Base-by-base conservation (phyloP, 2,888 invertebrate species). In the Bibio marci region DNA sequence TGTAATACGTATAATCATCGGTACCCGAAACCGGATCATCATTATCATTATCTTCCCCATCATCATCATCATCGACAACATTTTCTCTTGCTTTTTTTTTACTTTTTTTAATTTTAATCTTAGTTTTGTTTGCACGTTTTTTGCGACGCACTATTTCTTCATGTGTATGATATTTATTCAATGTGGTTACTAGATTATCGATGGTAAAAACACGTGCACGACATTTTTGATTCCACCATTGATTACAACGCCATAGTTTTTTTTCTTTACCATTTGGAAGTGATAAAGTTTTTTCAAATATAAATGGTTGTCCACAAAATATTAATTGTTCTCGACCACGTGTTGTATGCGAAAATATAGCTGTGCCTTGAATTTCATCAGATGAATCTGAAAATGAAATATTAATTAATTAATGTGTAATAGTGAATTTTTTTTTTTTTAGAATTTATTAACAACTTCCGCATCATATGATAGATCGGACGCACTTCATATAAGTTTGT, bases 221-320 rank as follows among this genome's bases (percentile, higher is more conserved):
- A 43, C 62, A 62, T 46, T 57, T 60, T 41, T 60, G 59, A 44
- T 62, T 62, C 62, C 62, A 62, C 62, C 62, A 62, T 44, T 62
- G 62, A 44, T 62, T 62, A 45, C 62, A 62, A 25, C 62, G 53
- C 62, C 62, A 62, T 39, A 57, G 58, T 39, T 58, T 59, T 40
- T 60, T 59, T 46, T 57, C 57, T 39, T 57, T 54, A 2, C 58
- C 59, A 5, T 52, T 51, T 3, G 56, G 47, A 11, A 58, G 44
- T 45, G 56, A 58, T 8, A 60, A 43, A 6, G 52, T 55, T 47
- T 62, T 62, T 45, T 62, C 62, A 41, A 58, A 62, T 39, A 62
- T 61, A 40, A 60, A 62, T 1, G 62, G 62, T 45, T 62, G 62
- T 0, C 62, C 62, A 11, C 59, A 57, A 43, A 58, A 61, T 19